Base-by-base conservation (phyloP, 1,140 invertebrate genomes). In the Scaptomyza pallida region DNA sequence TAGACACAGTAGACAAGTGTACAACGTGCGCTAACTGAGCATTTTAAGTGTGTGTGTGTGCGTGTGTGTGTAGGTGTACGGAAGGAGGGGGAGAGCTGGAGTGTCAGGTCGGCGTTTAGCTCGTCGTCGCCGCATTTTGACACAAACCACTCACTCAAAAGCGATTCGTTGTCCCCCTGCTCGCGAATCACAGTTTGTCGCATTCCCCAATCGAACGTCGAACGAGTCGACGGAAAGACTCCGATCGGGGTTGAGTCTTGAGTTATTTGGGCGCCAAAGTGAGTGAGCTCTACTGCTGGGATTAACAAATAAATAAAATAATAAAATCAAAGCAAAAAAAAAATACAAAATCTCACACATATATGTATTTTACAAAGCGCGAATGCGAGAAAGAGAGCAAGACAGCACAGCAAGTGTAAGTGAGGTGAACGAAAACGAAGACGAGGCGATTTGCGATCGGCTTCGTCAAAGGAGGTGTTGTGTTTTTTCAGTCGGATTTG, bases 221-320 rank as follows among this genome's bases (percentile, higher is more conserved):
- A 30, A 12, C 8, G 16, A n/a, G 33, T 37, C 33, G 12, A 37
- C 54, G 52, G 21, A 54, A 55, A 55, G 51, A 44, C 69, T 72
- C 64, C 41, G 56, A 51, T 43, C 45, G 35, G 56, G 50, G 61
- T n/a, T n/a, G n/a, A n/a, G 33, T 72, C 48, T 78, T 79, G 75
- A 85, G 72, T 73, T 73, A 71, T 65, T 86, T 81, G 65, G 44
- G 40, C 76, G 75, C 69, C 63, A 71, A 71, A 57, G 63, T 69
- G 68, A 86, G 72, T 78, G 77, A 75, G 48, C 55, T 30, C 26
- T 48, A 47, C 57, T 48, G 47, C 56, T 30, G 48, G 81, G 81
- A 80, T 76, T 72, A 74, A 35, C 45, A 26, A 26, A 26, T 26
- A 4, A 71, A 45, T 21, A 54, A 44, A 45, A 30, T n/a, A 30